Percentiles rank a stretch among this genome's conserved stretches.
These are phyloP conservation scores for Drosophila ambigua DNA, from an alignment of 1,140 invertebrate genomes.

Conservation along the genomic window DNA sequence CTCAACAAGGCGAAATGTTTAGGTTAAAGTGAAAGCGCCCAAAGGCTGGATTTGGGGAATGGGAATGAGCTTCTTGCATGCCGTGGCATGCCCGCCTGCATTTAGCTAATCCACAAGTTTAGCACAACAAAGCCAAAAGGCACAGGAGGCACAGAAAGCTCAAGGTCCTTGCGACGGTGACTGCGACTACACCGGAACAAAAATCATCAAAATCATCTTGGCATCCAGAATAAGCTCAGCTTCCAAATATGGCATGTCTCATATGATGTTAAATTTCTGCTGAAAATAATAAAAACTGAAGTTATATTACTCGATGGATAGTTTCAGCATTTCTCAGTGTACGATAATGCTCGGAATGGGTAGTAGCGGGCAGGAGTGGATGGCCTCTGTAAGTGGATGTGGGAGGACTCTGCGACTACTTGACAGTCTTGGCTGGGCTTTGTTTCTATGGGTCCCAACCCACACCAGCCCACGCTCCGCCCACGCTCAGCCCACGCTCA, in stretches of 20 bases:
- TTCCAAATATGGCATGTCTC: no score
- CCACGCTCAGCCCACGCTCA: neutral
- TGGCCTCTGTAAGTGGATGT: conserved; percentile 47
- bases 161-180: conserved; percentile 57
- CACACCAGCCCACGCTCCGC: neutral
- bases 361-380: neutral
- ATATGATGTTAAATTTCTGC: no score
- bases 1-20: conserved; percentile 76
- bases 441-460: conserved; percentile 39
- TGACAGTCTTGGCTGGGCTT: conserved; percentile 72
- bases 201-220: no score
- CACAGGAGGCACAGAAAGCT: conserved; percentile 42
- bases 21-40: conserved; percentile 63
- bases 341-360: neutral
- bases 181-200: conserved; percentile 13
- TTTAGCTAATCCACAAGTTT: conserved; percentile 76
- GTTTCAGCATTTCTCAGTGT: no score
- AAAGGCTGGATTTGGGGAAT: conserved; percentile 2
- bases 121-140: conserved; percentile 67
- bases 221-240: no score
- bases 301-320: no score
- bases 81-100: conserved; percentile 54
- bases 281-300: no score
- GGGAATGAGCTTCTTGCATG: conserved; percentile 41
- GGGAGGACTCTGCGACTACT: conserved; percentile 51